Evolutionary conservation across 2,113 vertebrate genomes (phyloP), one percentile per base, ranked within the genome.

Genomic region (Galemys pyrenaicus): DNA sequence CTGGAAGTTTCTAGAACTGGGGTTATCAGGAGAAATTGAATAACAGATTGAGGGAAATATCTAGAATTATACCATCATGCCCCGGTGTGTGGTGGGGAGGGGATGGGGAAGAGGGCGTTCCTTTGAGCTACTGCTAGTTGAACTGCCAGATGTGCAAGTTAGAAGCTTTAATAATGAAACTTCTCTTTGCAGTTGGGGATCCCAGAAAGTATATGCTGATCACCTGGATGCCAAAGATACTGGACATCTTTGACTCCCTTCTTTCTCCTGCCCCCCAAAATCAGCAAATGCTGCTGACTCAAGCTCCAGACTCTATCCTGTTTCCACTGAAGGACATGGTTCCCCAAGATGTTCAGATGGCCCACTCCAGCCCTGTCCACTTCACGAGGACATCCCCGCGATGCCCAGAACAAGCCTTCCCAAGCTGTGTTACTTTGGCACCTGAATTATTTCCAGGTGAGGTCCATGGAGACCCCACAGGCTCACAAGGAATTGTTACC

Each of bases 171-270:
- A 1, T 12, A 44, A 60, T 87, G 58, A 46, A 49, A 75, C 62
- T 87, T 35, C 22, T 20, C 51, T 87, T 28, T 51, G 44, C 1
- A 16, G 12, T 3, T 46, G 30, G 19, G 8, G 17, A 26, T 37
- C 13, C 1, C n/a, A 26, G 32, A n/a, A 20, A 19, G 3, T 5
- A 1, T 16, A 30, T 10, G 54, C 12, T 24, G 3, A 32, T 24
- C 39, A n/a, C 24, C 64, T 20, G 37, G 17, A 24, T 4, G 56
- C 56, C 49, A 41, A 35, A 24, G 41, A 32, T 37, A 35, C 24
- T 26, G 22, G 17, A 46, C 8, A 5, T 6, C 2, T 71, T 20
- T 60, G 51, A 37, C 20, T 24, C 24, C 6, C 3, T 13, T 46
- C 60, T 41, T 28, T 71, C 41, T 37, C 46, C 39, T 35, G 30